These are phyloP conservation scores for Rosalia funebris DNA, from an alignment of 2,888 invertebrate species.

Conservation along the genomic window DNA sequence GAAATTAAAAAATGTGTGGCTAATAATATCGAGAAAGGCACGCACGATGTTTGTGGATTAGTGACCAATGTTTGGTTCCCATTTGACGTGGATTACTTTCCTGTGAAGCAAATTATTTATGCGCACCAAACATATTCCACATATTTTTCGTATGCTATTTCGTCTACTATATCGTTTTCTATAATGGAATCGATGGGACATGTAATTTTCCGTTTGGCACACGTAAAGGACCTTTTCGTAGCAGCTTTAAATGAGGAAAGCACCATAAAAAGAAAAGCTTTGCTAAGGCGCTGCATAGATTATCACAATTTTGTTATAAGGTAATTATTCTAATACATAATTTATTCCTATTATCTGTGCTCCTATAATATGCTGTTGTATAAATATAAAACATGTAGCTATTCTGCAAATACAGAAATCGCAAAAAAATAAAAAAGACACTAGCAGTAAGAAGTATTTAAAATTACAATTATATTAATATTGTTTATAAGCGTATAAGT, in stretches of 20 bases:
- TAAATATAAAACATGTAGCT: no score
- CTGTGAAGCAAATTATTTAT: slow-evolving; percentile 32
- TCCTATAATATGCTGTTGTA: no score
- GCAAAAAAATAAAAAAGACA: no score
- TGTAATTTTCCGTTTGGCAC: slow-evolving; percentile 36
- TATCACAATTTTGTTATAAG: neutral
- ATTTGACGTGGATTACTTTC: slow-evolving; percentile 30
- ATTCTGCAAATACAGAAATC: no score
- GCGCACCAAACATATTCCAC: slow-evolving; percentile 29
- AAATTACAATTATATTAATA: no score
- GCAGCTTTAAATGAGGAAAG: slow-evolving; percentile 18
- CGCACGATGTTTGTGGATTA: slow-evolving; percentile 37
- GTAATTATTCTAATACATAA: neutral
- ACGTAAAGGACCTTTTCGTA: slow-evolving; percentile 32
- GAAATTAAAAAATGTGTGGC: slow-evolving; percentile 30
- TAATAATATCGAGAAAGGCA: slow-evolving; percentile 30
- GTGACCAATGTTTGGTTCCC: slow-evolving; percentile 37
- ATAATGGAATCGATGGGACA: slow-evolving; percentile 40
- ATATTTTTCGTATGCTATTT: slow-evolving; percentile 26
- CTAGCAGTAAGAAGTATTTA: no score
- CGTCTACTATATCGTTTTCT: slow-evolving; percentile 33
- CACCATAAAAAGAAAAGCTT: neutral
- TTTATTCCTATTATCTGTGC: no score
- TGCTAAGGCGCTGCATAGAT: neutral
- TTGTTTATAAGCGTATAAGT: no score